A percentile compares a stretch with the other conserved stretches of the same genome.
These are phyloP conservation scores for Notothenia rossii DNA, from an alignment of 2,113 vertebrate genomes.

Conservation along the genomic window DNA sequence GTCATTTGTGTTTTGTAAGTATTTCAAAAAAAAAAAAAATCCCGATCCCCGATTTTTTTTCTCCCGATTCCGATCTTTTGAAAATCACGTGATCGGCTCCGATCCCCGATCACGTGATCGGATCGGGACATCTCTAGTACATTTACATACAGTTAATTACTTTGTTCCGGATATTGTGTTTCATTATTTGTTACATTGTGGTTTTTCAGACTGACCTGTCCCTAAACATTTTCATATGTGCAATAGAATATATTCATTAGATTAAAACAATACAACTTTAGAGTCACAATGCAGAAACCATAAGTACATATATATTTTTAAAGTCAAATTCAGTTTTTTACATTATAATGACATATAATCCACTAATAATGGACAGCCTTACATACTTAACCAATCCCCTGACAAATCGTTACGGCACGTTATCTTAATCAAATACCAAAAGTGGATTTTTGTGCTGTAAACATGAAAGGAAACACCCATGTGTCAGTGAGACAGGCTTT, in stretches of 20 bases:
- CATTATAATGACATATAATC: neutral
- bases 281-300: neutral
- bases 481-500: neutral
- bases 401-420: neutral
- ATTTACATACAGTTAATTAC: neutral
- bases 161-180: neutral
- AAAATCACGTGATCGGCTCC: too few species aligned
- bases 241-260: neutral
- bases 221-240: neutral
- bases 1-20: too few species aligned
- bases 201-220: neutral
- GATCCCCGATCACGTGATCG: too few species aligned
- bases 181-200: neutral
- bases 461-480: constrained; percentile 25
- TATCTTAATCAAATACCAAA: constrained; percentile 34
- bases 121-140: too few species aligned
- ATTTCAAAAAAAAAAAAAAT: too few species aligned
- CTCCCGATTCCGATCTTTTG: too few species aligned
- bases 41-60: too few species aligned
- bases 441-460: neutral
- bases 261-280: neutral
- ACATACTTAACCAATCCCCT: too few species aligned
- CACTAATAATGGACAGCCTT: neutral
- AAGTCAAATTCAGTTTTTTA: neutral
- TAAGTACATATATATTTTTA: too few species aligned